These are phyloP conservation scores for Sarotherodon lohbergeri DNA, from an alignment of 2,113 vertebrate genomes.

Conservation along the genomic window DNA sequence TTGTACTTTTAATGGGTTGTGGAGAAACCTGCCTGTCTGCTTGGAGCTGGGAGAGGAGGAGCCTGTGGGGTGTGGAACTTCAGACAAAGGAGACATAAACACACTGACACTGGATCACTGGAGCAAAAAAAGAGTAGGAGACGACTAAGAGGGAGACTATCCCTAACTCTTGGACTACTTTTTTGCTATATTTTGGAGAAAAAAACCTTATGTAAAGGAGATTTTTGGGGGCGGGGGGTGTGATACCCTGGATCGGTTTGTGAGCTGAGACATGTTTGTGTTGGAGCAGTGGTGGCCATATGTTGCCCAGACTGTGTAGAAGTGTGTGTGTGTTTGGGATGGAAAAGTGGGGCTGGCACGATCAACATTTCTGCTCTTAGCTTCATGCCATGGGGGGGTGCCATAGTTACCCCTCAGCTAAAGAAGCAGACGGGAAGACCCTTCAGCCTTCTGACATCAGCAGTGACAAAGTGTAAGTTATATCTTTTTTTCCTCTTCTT, in stretches of 20 bases:
- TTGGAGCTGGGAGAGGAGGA: constrained; percentile 58
- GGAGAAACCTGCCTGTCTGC: constrained; percentile 70
- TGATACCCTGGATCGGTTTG: neutral
- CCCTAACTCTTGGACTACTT: constrained; percentile 1
- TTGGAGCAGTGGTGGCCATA: neutral
- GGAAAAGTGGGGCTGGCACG: constrained; percentile 50
- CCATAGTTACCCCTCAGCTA: constrained; percentile 69
- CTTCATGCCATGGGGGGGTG: constrained; percentile 68
- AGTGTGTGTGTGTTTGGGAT: constrained; percentile 46
- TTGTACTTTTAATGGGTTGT: constrained; percentile 51
- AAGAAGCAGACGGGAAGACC: constrained; percentile 42
- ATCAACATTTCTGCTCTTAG: constrained; percentile 53
- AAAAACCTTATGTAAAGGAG: neutral
- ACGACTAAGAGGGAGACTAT: constrained; percentile 11
- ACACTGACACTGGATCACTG: constrained; percentile 46
- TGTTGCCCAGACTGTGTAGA: constrained; percentile 4
- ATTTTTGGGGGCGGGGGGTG: neutral
- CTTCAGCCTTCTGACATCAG: constrained; percentile 41
- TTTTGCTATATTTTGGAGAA: neutral
- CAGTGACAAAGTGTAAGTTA: constrained; percentile 61
- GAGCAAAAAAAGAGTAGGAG: neutral
- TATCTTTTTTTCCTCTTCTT: neutral
- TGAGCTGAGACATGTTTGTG: constrained; percentile 13
- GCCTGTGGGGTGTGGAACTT: constrained; percentile 60
- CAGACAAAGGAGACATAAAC: constrained; percentile 67